These are phyloP conservation scores for Asarcornis scutulata DNA, from an alignment of 2,113 vertebrate species.

Conservation along the genomic window DNA sequence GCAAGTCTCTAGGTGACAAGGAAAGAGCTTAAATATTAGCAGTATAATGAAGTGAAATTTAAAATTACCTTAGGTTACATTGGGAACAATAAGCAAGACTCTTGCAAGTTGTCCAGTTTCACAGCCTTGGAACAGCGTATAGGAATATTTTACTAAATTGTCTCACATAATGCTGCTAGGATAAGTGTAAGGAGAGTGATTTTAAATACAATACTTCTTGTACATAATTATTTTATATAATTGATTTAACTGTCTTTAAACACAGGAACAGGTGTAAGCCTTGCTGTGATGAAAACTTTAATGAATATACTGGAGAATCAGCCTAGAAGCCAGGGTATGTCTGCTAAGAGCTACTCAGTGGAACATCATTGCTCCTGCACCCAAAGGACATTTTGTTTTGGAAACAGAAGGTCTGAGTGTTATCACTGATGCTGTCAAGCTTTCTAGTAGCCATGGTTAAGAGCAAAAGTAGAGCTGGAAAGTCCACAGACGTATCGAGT, in stretches of 20 bases:
- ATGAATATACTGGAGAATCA: background rate
- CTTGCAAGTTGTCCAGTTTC: background rate
- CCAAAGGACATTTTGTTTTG: background rate
- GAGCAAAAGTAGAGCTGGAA: background rate
- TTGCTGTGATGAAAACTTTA: background rate
- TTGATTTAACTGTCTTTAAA: background rate
- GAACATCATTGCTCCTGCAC: background rate
- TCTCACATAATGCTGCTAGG: background rate
- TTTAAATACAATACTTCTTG: background rate
- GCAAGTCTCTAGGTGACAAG: slow-evolving; percentile 26
- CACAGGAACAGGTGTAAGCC: background rate
- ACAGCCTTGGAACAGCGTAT: background rate
- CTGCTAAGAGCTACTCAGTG: background rate
- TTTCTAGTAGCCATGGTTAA: background rate
- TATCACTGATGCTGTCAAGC: background rate
- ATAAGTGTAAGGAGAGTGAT: background rate
- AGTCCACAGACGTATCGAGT: background rate
- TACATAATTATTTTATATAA: background rate
- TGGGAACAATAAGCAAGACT: background rate
- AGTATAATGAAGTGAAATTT: slow-evolving; percentile 8
- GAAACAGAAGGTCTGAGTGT: background rate
- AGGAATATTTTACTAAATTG: background rate
- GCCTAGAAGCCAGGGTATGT: background rate
- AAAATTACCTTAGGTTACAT: background rate
- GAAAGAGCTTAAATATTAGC: slow-evolving; percentile 16